These are phyloP conservation scores for Eupithecia inturbata DNA, from an alignment of 2,888 invertebrate genomes.

Conservation along the genomic window DNA sequence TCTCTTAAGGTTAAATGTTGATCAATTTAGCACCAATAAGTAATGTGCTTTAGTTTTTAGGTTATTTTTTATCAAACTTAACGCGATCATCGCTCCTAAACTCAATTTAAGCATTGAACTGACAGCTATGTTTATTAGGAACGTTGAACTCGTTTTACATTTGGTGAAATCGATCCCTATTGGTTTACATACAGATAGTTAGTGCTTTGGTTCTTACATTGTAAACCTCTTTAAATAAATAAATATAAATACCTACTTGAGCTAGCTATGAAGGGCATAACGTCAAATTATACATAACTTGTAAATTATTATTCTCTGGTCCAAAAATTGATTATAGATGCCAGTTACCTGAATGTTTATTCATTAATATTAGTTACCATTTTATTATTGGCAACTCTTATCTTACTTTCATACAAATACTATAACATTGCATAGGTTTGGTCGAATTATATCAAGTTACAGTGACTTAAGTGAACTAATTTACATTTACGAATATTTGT, in stretches of 20 bases:
- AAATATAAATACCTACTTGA: neutral
- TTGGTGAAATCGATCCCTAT: neutral
- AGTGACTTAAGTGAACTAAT: no score
- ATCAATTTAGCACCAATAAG: constrained; percentile 53
- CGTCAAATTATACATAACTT: neutral
- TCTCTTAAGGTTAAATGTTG: constrained; percentile 52
- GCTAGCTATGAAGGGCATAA: neutral
- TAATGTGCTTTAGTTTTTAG: constrained; percentile 28
- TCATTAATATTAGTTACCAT: neutral
- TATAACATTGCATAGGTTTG: neutral
- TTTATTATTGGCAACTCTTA: neutral
- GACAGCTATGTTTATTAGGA: neutral
- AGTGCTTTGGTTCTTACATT: no score
- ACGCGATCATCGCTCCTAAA: neutral
- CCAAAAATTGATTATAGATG: neutral
- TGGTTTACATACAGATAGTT: neutral
- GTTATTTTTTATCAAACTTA: neutral
- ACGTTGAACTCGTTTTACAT: neutral
- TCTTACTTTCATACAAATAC: neutral
- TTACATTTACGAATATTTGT: neutral
- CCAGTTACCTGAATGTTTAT: neutral
- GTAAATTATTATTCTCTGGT: neutral
- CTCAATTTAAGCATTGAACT: neutral
- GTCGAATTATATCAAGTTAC: constrained; percentile 1
- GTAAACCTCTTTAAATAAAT: no score